These are phyloP conservation scores for Brachyrhaphis roseni DNA, from an alignment of 2,797 vertebrate genomes.

Conservation along the genomic window DNA sequence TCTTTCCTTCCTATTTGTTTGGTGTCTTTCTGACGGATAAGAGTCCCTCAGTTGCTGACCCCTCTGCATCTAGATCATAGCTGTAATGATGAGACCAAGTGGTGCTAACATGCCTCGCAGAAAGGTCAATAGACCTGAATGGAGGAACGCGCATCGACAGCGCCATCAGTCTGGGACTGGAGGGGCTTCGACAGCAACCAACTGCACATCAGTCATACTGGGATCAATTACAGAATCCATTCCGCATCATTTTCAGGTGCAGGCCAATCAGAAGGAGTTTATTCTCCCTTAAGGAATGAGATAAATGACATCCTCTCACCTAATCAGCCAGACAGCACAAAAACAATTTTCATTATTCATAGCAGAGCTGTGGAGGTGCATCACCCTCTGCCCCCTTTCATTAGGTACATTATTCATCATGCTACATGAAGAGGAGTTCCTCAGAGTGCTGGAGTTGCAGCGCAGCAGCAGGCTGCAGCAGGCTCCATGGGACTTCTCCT, in stretches of 20 bases:
- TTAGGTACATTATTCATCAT: slow-evolving; percentile 68
- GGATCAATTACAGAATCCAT: slow-evolving; percentile 74
- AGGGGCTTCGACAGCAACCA: slow-evolving; percentile 59
- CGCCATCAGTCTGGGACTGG: slow-evolving; percentile 59
- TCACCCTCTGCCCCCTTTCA: not conserved
- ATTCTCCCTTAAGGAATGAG: slow-evolving; percentile 50
- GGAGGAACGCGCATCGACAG: slow-evolving; percentile 65
- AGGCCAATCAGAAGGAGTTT: slow-evolving; percentile 54
- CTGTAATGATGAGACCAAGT: slow-evolving; percentile 57
- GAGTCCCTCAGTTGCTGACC: slow-evolving; percentile 36
- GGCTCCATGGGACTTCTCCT: slow-evolving; percentile 42
- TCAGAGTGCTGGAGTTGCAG: slow-evolving; percentile 33
- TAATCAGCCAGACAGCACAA: slow-evolving; percentile 60
- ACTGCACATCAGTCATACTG: slow-evolving; percentile 62
- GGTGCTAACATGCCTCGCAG: slow-evolving; percentile 62
- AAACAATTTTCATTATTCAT: slow-evolving; percentile 63
- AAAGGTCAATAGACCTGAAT: slow-evolving; percentile 73
- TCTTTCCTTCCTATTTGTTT: slow-evolving; percentile 13
- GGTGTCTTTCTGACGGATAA: slow-evolving; percentile 40
- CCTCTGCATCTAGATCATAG: slow-evolving; percentile 52
- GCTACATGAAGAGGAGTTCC: slow-evolving; percentile 55
- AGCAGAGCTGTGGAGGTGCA: slow-evolving; percentile 22
- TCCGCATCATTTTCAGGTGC: slow-evolving; percentile 54
- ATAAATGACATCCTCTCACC: slow-evolving; percentile 39
- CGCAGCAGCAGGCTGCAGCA: slow-evolving; percentile 10